Percentiles rank a stretch among this genome's conserved stretches.
These are phyloP conservation scores for Ochropleura leucogaster DNA, from an alignment of 2,888 invertebrate species.

Conservation along the genomic window DNA sequence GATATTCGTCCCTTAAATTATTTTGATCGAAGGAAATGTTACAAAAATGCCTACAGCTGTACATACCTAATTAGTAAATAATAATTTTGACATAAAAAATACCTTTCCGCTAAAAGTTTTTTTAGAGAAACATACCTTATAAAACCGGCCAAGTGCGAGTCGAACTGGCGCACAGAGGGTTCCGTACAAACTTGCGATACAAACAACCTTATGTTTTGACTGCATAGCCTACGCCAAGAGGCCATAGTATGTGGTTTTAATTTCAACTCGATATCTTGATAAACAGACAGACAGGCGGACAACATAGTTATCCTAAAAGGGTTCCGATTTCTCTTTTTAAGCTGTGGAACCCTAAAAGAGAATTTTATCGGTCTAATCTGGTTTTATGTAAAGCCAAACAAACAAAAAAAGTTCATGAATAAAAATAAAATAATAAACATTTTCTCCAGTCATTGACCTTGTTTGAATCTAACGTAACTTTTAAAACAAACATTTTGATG, in stretches of 20 bases:
- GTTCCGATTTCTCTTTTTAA: too few species aligned
- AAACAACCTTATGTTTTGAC: too few species aligned
- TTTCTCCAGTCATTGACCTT: conserved; percentile 13
- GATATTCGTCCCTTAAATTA: neutral
- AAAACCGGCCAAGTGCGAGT: too few species aligned
- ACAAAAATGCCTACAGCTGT: conserved; percentile 26
- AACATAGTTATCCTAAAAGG: too few species aligned
- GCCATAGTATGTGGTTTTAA: too few species aligned
- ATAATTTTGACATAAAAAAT: neutral
- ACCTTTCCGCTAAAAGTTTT: conserved; percentile 26
- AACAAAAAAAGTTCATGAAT: conserved; percentile 29
- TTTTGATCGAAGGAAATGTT: conserved; percentile 15
- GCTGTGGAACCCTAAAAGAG: neutral
- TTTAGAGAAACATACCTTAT: neutral
- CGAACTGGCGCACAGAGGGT: too few species aligned
- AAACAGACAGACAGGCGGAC: too few species aligned
- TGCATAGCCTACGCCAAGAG: too few species aligned
- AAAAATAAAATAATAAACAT: conserved; percentile 25
- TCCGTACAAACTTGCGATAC: too few species aligned
- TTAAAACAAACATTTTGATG: too few species aligned
- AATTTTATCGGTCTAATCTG: conserved; percentile 23
- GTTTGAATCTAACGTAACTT: neutral
- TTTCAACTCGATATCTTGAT: too few species aligned
- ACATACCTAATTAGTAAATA: conserved; percentile 2
- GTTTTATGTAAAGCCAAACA: conserved; percentile 42